phyloP scores from a whole-genome alignment of 2,113 vertebrate genomes.

The Rhinichthys klamathensis region DNA sequence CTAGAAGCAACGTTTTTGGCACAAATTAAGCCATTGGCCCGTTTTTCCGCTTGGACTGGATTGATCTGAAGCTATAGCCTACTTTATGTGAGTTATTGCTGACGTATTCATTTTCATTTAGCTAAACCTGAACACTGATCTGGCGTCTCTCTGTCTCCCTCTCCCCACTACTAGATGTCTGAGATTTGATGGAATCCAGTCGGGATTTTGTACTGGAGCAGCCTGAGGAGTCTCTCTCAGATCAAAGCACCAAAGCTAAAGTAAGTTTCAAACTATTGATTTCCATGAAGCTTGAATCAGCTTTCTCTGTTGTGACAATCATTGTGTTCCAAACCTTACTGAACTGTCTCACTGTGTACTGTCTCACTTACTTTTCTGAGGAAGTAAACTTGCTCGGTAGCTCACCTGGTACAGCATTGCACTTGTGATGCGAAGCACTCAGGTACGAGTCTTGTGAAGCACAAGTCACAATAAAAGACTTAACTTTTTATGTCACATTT shows the following conservation, averaged over 20 bases:
- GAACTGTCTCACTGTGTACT: constrained; percentile 18
- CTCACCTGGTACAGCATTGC: not conserved
- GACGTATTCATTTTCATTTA: constrained; percentile 35
- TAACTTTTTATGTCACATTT: not conserved
- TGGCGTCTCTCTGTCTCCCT: constrained; percentile 6
- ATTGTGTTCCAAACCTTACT: not conserved
- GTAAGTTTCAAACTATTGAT: constrained; percentile 48
- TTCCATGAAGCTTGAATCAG: not conserved
- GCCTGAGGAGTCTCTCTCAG: constrained; percentile 54
- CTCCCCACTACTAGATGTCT: not conserved
- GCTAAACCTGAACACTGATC: constrained; percentile 40
- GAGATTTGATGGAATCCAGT: constrained; percentile 21
- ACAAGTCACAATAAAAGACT: no score
- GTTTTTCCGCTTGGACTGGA: not conserved
- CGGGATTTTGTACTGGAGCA: constrained; percentile 48
- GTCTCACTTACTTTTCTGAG: not conserved
- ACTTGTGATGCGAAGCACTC: no score
- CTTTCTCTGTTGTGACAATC: not conserved
- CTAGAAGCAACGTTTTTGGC: not conserved
- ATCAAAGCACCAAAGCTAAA: constrained; percentile 48
- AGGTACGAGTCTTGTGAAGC: no score
- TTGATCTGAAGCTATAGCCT: not conserved
- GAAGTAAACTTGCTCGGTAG: not conserved
- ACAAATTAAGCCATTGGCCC: not conserved
- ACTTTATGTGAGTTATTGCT: not conserved